Evolutionary conservation across 2,888 invertebrate species (phyloP).

Genomic region (Azorinus chamasolen): DNA sequence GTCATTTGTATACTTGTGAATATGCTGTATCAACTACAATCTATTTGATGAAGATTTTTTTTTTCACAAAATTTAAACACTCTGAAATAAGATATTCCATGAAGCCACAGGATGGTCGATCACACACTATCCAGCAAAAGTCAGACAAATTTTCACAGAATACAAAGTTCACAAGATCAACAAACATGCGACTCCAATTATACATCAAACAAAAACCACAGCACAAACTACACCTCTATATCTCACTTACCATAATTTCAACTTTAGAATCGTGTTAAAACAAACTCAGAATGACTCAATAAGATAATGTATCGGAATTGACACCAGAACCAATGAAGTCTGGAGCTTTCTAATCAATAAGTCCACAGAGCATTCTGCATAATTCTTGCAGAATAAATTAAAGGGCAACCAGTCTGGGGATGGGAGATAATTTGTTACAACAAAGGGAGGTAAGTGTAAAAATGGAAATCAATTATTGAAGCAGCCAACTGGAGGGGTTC

Average conservation of each 20-base stretch:
- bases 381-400: conserved; percentile 60
- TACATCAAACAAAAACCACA: background rate
- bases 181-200: background rate
- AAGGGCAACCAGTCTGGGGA: no score
- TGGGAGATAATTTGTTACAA: no score
- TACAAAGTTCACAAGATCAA: background rate
- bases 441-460: no score
- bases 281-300: conserved; percentile 27
- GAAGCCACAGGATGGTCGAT: no score
- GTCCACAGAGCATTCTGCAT: conserved; percentile 43
- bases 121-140: no score
- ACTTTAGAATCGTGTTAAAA: background rate
- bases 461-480: no score
- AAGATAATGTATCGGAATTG: conserved; percentile 38
- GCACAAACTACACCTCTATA: background rate
- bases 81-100: no score
- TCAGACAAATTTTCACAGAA: background rate
- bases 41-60: no score
- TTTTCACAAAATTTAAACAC: no score
- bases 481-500: no score
- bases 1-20: no score
- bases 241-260: conserved; percentile 4
- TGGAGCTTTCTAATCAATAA: conserved; percentile 42
- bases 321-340: conserved; percentile 36
- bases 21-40: no score